A percentile compares a stretch with the other conserved stretches of the same genome.
Conservation (phyloP, 64 coral and sea anemone genomes). For the Stylophora pistillata region DNA sequence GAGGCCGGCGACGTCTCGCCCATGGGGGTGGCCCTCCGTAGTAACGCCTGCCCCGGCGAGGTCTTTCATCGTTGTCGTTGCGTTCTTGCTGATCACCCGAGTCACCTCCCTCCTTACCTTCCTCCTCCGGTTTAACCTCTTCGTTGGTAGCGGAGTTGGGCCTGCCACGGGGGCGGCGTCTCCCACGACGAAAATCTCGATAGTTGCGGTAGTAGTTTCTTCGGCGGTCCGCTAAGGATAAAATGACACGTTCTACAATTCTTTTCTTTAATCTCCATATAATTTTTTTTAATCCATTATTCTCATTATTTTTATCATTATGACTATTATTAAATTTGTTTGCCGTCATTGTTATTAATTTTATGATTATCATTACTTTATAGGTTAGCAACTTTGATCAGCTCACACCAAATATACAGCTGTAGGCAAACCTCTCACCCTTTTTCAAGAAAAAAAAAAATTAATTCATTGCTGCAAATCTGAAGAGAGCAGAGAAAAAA, state of each 20-base stretch:
- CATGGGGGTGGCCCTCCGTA: constrained; percentile 52
- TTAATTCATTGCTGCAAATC: no score
- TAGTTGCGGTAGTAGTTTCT: constrained; percentile 74
- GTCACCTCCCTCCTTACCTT: constrained; percentile 28
- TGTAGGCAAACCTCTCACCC: no score
- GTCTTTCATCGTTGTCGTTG: constrained; percentile 44
- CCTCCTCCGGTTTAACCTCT: constrained; percentile 51
- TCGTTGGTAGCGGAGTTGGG: constrained; percentile 68
- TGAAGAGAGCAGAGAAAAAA: no score
- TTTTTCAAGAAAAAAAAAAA: no score
- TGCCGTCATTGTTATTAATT: no score
- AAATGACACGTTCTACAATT: background rate
- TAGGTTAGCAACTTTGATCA: no score
- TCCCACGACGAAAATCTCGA: constrained; percentile 59
- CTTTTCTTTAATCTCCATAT: no score
- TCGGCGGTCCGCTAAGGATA: constrained; percentile 37
- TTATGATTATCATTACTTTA: no score
- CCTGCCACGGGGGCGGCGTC: constrained; percentile 83
- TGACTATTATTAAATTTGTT: no score
- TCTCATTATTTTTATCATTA: no score
- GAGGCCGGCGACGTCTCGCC: constrained; percentile 47
- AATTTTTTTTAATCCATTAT: no score
- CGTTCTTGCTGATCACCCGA: constrained; percentile 41
- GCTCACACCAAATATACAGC: no score
- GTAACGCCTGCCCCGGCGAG: constrained; percentile 17